Evolutionary conservation across 2,888 invertebrate genomes (phyloP).

Genomic region (Sinhomidia bicolor): DNA sequence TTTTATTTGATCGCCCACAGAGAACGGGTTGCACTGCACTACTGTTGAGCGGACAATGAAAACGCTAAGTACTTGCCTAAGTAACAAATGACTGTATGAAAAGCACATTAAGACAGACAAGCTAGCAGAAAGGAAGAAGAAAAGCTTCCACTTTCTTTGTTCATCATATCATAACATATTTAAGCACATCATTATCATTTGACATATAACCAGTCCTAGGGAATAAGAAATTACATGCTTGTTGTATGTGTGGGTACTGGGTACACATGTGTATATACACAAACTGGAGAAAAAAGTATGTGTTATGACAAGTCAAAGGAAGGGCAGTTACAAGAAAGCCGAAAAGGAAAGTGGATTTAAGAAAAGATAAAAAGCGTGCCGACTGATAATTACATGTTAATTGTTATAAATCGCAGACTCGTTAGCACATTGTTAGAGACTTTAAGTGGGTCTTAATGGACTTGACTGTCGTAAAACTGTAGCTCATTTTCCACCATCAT

Average conservation of each 20-base stretch:
- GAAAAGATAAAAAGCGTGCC: conserved; percentile 73
- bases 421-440: conserved; percentile 75
- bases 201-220: not conserved
- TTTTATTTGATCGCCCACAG: conserved; percentile 22
- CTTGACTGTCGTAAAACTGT: conserved; percentile 64
- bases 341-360: conserved; percentile 48
- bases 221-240: conserved; percentile 9
- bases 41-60: not conserved
- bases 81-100: not conserved
- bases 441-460: conserved; percentile 66
- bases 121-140: too few relatives aligned
- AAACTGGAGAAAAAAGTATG: too few relatives aligned
- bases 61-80: not conserved
- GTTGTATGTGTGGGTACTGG: too few relatives aligned
- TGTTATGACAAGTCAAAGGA: conserved; percentile 9
- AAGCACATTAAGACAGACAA: conserved; percentile 13
- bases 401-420: conserved; percentile 75
- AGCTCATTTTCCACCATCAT: conserved; percentile 49
- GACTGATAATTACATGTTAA: conserved; percentile 75
- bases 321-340: conserved; percentile 45
- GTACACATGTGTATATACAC: too few relatives aligned
- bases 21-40: not conserved
- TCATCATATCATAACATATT: not conserved
- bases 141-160: not conserved
- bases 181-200: conserved; percentile 24